Conservation (phyloP, 2,888 invertebrate species). For the Drosophila demipolita region DNA sequence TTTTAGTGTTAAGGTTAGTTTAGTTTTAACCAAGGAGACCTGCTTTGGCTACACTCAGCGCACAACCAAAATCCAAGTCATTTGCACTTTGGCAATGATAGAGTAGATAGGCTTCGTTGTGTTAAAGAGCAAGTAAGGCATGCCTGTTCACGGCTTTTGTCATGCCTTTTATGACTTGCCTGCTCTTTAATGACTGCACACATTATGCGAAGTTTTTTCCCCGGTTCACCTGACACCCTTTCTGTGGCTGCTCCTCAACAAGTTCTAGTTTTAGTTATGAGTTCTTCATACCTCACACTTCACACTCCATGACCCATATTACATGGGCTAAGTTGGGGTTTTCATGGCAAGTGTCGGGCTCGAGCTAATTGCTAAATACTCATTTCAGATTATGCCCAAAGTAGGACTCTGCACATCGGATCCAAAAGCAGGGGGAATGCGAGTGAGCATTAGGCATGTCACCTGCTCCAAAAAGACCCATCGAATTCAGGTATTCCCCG, state of each 20-base stretch:
- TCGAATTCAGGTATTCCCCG: constrained; percentile 25
- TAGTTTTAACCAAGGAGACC: background rate
- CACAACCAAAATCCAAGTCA: background rate
- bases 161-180: constrained; percentile 17
- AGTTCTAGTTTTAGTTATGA: constrained; percentile 71
- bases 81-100: background rate
- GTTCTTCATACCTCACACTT: constrained; percentile 12
- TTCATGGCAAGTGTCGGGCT: constrained; percentile 47
- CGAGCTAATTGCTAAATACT: constrained; percentile 39
- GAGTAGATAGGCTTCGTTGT: background rate
- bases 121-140: background rate
- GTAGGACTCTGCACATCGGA: constrained; percentile 32
- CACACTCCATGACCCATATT: constrained; percentile 65
- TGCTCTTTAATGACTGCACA: constrained; percentile 59
- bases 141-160: constrained; percentile 1
- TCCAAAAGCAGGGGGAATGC: background rate
- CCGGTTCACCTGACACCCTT: background rate
- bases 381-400: constrained; percentile 23
- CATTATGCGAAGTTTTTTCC: constrained; percentile 26
- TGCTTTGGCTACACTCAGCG: background rate
- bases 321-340: constrained; percentile 27
- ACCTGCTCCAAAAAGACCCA: constrained; percentile 50
- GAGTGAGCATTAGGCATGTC: constrained; percentile 49
- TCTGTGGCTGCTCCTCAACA: constrained; percentile 21
- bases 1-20: background rate